Evolutionary conservation across 2,113 vertebrate species (phyloP).

Genomic region (Dunckerocampus dactyliophorus): DNA sequence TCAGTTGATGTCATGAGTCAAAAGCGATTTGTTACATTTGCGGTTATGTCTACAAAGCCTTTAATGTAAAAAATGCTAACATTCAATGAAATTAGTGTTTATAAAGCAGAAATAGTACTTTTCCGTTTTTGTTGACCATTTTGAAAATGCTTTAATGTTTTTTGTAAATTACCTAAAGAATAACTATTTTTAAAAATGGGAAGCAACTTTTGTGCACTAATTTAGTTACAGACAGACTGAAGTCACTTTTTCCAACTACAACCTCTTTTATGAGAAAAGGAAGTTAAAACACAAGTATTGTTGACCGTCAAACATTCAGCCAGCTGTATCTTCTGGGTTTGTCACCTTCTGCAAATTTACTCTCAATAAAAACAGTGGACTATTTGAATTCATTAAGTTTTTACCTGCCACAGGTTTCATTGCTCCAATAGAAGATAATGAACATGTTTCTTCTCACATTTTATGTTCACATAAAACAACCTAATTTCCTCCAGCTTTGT

Average conservation of each 20-base stretch:
- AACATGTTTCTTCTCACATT: neutral
- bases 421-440: constrained; percentile 4
- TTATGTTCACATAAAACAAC: constrained; percentile 6
- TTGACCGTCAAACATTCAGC: constrained; percentile 35
- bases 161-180: no score
- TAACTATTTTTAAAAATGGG: no score
- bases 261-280: constrained; percentile 39
- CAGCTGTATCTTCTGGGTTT: constrained; percentile 9
- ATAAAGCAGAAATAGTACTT: no score
- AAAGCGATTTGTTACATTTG: no score
- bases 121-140: no score
- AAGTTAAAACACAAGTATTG: constrained; percentile 30
- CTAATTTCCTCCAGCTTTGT: constrained; percentile 24
- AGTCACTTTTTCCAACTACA: constrained; percentile 5
- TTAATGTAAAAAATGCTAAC: no score
- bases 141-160: no score
- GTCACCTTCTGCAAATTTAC: constrained; percentile 43
- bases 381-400: constrained; percentile 29
- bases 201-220: no score
- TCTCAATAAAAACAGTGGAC: constrained; percentile 27
- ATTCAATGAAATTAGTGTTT: no score
- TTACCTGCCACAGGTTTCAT: constrained; percentile 18
- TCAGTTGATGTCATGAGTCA: no score
- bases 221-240: neutral
- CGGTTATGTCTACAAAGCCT: no score